These are phyloP conservation scores for Sorex araneus DNA, from an alignment of 2,113 vertebrate genomes.

Conservation along the genomic window DNA sequence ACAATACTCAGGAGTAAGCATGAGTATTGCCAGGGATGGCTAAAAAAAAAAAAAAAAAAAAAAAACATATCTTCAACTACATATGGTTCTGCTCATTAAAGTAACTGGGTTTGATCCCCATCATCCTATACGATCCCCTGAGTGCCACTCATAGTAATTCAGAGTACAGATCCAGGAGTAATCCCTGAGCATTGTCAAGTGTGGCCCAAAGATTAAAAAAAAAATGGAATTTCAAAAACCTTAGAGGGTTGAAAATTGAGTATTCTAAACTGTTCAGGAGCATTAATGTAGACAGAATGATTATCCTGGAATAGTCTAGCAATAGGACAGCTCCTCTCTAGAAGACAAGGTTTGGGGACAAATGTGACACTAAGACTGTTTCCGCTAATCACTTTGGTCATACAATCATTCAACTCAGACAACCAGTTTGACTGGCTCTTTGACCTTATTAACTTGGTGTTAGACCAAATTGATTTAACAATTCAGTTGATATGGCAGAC, in stretches of 20 bases:
- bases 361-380: not conserved
- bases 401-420: conserved; percentile 45
- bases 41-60: not conserved
- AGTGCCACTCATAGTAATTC: not conserved
- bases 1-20: not conserved
- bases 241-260: not conserved
- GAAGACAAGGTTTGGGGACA: not conserved
- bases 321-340: not conserved
- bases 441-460: conserved; percentile 65
- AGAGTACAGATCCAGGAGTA: no score
- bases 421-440: conserved; percentile 56
- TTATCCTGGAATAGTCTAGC: not conserved
- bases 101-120: conserved; percentile 11
- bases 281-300: not conserved
- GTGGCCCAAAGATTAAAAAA: no score
- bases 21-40: not conserved
- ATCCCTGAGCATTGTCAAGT: no score
- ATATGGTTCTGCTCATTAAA: conserved; percentile 72
- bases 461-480: conserved; percentile 59
- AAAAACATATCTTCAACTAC: not conserved
- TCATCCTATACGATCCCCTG: not conserved
- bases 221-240: not conserved
- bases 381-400: conserved; percentile 24
- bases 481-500: not conserved
- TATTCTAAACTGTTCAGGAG: not conserved